phyloP scores from a whole-genome alignment of 2,888 invertebrate genomes.

The Pinctada fucata region DNA sequence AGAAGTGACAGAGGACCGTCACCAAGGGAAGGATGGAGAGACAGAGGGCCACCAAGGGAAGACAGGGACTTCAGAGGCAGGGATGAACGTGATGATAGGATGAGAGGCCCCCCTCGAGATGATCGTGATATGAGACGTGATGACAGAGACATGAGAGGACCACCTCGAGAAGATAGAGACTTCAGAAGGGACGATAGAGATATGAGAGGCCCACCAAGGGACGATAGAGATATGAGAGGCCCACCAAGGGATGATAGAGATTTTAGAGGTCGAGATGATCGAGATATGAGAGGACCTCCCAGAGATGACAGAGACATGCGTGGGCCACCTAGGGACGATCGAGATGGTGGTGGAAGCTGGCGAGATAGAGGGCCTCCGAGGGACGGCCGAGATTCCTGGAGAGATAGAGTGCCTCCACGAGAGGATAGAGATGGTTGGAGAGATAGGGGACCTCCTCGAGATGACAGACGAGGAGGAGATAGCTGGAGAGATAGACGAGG shows the following conservation, averaged over 20 bases:
- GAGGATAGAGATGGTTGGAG: conserved; percentile 37
- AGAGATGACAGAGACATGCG: conserved; percentile 42
- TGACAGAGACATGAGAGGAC: conserved; percentile 33
- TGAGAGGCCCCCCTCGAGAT: conserved; percentile 25
- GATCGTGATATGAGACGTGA: conserved; percentile 22
- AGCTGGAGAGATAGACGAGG: conserved; percentile 41
- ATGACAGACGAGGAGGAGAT: conserved; percentile 37
- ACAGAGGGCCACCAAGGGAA: conserved; percentile 38
- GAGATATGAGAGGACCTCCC: conserved; percentile 41
- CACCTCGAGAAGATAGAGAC: conserved; percentile 35
- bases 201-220: conserved; percentile 36
- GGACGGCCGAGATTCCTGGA: conserved; percentile 31
- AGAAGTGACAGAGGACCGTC: conserved; percentile 21
- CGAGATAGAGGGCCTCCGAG: conserved; percentile 33
- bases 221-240: conserved; percentile 38
- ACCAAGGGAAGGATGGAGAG: conserved; percentile 43
- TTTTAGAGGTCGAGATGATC: conserved; percentile 39
- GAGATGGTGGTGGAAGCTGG: conserved; percentile 33
- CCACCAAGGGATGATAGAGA: conserved; percentile 41
- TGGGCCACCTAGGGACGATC: conserved; percentile 43
- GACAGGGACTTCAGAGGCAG: conserved; percentile 36
- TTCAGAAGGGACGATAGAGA: conserved; percentile 40
- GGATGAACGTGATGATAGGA: conserved; percentile 10
- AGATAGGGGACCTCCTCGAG: conserved; percentile 34
- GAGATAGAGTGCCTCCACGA: conserved; percentile 25